phyloP scores from a whole-genome alignment of 2,113 vertebrate genomes.

The Megaceryle maxima region DNA sequence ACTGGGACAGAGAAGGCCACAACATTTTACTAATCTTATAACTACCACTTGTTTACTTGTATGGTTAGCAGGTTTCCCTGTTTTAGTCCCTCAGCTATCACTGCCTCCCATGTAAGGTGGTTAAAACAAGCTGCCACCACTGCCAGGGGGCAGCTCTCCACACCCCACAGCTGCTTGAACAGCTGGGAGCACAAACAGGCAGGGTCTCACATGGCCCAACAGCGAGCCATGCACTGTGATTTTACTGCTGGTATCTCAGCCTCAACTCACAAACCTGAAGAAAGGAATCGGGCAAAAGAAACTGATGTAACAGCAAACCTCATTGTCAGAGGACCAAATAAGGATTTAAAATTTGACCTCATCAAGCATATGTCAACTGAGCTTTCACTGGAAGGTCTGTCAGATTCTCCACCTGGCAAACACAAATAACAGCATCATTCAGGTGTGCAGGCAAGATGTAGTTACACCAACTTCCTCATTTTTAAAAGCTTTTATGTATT shows the following conservation, averaged over 20 bases:
- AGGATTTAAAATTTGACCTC: background rate
- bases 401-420: background rate
- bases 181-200: background rate
- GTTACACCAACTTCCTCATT: background rate
- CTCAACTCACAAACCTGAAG: background rate
- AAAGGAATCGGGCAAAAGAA: background rate
- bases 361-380: background rate
- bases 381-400: background rate
- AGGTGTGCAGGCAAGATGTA: rapidly evolving
- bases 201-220: rapidly evolving
- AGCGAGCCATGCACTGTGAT: rapidly evolving
- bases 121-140: background rate
- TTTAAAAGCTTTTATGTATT: background rate
- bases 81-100: background rate
- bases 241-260: background rate
- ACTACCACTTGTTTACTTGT: background rate
- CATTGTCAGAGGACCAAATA: background rate
- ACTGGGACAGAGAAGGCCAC: background rate
- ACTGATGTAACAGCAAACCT: rapidly evolving
- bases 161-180: rapidly evolving
- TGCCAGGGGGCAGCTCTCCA: rapidly evolving
- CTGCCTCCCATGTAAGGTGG: background rate
- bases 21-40: background rate
- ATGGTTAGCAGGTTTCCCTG: no score
- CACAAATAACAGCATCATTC: rapidly evolving